Evolutionary conservation across 2,888 invertebrate species (phyloP).

Genomic region (Heliconius sara): DNA sequence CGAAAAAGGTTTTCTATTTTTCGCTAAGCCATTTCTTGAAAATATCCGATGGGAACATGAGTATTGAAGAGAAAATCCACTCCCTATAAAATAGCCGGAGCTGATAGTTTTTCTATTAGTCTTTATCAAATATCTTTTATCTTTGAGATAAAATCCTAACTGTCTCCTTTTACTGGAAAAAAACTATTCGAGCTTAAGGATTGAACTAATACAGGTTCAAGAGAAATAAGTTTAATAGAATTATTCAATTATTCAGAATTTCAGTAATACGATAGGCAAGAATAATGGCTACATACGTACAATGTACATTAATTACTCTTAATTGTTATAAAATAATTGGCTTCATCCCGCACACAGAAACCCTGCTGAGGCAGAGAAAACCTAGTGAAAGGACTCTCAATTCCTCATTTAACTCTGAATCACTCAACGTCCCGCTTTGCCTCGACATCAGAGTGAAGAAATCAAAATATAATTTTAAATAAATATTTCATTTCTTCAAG

Average conservation of each 20-base stretch:
- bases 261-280: neutral
- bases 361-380: too few relatives aligned
- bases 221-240: neutral
- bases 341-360: too few relatives aligned
- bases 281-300: too few relatives aligned
- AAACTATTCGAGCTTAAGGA: neutral
- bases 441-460: too few relatives aligned
- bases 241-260: neutral
- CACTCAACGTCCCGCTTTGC: too few relatives aligned
- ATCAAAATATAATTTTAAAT: too few relatives aligned
- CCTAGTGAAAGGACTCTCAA: too few relatives aligned
- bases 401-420: too few relatives aligned
- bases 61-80: constrained; percentile 26
- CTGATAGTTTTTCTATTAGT: constrained; percentile 33
- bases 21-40: constrained; percentile 38
- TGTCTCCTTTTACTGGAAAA: neutral
- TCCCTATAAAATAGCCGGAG: constrained; percentile 38
- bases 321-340: too few relatives aligned
- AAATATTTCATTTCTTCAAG: too few relatives aligned
- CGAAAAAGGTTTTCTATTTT: constrained; percentile 40
- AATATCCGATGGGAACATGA: constrained; percentile 34
- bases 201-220: neutral
- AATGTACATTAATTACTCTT: too few relatives aligned
- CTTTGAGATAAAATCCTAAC: neutral
- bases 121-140: constrained; percentile 9